A percentile compares a stretch with the other conserved stretches of the same genome.
phyloP scores from a whole-genome alignment of 2,888 invertebrate species.

The Saturnia pavonia region DNA sequence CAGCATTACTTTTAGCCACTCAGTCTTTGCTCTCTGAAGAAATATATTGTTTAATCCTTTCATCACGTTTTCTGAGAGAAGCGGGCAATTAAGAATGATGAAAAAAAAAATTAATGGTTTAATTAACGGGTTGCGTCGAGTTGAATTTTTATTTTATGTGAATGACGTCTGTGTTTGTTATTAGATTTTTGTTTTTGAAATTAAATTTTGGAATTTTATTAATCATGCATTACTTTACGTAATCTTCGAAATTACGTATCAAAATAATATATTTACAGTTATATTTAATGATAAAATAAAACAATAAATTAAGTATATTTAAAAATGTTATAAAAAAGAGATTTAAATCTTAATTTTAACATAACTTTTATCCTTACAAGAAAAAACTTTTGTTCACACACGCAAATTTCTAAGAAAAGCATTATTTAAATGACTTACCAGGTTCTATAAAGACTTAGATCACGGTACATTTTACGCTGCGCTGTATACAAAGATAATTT shows the following conservation, averaged over 20 bases:
- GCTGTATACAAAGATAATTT: conserved; percentile 32
- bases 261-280: background rate
- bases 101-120: conserved; percentile 63
- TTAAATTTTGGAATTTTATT: conserved; percentile 35
- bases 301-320: background rate
- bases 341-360: background rate
- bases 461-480: conserved; percentile 9
- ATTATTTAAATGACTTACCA: background rate
- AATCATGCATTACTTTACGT: background rate
- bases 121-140: conserved; percentile 62
- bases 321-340: background rate
- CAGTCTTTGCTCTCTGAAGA: conserved; percentile 40
- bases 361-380: background rate
- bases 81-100: conserved; percentile 51
- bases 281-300: background rate
- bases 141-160: conserved; percentile 60
- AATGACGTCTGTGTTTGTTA: conserved; percentile 50
- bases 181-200: conserved; percentile 48
- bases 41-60: conserved; percentile 47
- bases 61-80: conserved; percentile 48
- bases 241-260: background rate
- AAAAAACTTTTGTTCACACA: background rate
- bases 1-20: conserved; percentile 32
- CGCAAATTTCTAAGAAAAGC: conserved; percentile 17
- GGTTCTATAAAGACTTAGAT: background rate